Percentiles rank a stretch among this genome's conserved stretches.
phyloP scores from a whole-genome alignment of 2,113 vertebrate species.

The Cavia aperea region DNA sequence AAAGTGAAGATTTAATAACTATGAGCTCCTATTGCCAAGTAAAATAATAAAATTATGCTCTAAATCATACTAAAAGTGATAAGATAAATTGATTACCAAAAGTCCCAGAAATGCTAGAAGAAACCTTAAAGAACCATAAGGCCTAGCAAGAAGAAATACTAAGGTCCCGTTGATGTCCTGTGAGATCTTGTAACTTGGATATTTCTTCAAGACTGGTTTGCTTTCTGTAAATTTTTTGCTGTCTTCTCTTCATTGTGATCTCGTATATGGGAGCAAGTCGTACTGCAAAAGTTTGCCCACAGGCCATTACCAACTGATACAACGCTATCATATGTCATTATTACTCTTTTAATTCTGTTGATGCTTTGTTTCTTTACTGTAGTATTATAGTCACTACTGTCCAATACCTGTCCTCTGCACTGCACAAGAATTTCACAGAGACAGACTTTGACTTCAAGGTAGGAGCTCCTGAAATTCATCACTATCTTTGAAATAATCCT shows the following conservation, averaged over 20 bases:
- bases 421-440: constrained; percentile 97
- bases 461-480: constrained; percentile 38
- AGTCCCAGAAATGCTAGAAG: not conserved
- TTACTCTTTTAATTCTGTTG: constrained; percentile 39
- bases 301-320: not conserved
- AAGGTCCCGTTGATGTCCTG: not conserved
- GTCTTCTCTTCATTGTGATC: constrained; percentile 1
- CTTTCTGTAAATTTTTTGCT: not conserved
- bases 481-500: constrained; percentile 18
- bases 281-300: not conserved
- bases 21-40: not conserved
- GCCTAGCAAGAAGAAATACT: not conserved
- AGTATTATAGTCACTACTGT: constrained; percentile 97
- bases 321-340: not conserved
- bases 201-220: constrained; percentile 15
- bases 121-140: not conserved
- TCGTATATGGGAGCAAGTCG: not conserved
- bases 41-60: constrained; percentile 26
- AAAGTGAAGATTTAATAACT: constrained; percentile 19
- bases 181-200: not conserved
- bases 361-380: constrained; percentile 65
- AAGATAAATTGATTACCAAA: not conserved
- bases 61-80: not conserved
- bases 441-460: constrained; percentile 99
- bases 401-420: constrained; percentile 90